Conservation (phyloP, 2,888 invertebrate species). For the Standfussiana lucernea region DNA sequence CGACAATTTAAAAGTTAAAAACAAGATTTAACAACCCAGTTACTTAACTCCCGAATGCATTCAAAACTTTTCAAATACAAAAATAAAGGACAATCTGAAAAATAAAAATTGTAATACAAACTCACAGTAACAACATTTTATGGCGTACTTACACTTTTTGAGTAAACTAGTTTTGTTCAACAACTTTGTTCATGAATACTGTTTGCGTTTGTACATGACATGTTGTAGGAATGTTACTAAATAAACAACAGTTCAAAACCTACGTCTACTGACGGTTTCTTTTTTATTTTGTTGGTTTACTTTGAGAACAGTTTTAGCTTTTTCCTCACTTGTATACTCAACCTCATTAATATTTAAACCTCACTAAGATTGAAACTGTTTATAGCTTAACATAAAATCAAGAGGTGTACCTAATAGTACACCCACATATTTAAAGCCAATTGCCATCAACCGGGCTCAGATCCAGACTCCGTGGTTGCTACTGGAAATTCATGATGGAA, state of each 20-base stretch:
- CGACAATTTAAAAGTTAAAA: slow-evolving; percentile 30
- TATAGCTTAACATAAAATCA: too few relatives aligned
- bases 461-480: too few relatives aligned
- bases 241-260: slow-evolving; percentile 28
- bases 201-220: slow-evolving; percentile 39
- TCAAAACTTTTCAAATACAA: slow-evolving; percentile 55
- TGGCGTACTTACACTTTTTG: slow-evolving; percentile 46
- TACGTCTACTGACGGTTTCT: background rate
- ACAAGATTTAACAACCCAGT: slow-evolving; percentile 22
- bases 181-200: slow-evolving; percentile 45
- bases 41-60: slow-evolving; percentile 50
- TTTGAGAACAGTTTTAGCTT: background rate
- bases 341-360: background rate
- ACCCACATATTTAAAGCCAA: too few relatives aligned
- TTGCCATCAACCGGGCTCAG: too few relatives aligned
- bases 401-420: too few relatives aligned
- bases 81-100: slow-evolving; percentile 51
- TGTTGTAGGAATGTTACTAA: slow-evolving; percentile 35
- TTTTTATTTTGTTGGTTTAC: slow-evolving; percentile 4
- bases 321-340: background rate
- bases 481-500: too few relatives aligned
- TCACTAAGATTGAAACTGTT: background rate
- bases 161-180: slow-evolving; percentile 50
- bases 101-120: slow-evolving; percentile 55
- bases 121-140: slow-evolving; percentile 47